A percentile compares a stretch with the other conserved stretches of the same genome.
These are phyloP conservation scores for Alethe castanea DNA, from an alignment of 2,113 vertebrate genomes.

Conservation along the genomic window DNA sequence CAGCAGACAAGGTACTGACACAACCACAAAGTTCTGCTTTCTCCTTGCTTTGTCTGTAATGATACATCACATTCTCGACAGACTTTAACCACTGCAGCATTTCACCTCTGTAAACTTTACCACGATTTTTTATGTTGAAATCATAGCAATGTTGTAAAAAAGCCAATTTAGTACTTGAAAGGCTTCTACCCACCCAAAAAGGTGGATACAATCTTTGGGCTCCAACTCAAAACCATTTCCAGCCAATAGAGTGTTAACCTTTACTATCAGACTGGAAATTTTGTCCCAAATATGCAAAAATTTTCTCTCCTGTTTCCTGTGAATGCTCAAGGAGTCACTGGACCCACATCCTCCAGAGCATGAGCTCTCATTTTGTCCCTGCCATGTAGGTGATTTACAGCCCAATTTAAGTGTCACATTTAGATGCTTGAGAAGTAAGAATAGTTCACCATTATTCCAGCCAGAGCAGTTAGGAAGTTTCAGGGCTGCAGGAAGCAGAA, in stretches of 20 bases:
- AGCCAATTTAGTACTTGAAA: neutral
- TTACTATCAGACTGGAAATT: neutral
- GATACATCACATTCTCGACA: neutral
- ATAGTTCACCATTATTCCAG: neutral
- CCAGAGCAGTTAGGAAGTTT: neutral
- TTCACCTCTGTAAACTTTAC: neutral
- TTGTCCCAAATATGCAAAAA: neutral
- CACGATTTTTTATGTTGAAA: neutral
- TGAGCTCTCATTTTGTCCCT: neutral
- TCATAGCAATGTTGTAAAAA: neutral
- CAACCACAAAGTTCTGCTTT: neutral
- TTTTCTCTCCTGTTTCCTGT: neutral
- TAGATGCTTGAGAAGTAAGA: neutral
- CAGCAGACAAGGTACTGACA: slow-evolving; percentile 88
- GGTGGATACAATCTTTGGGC: no score
- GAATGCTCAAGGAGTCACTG: neutral
- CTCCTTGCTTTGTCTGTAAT: neutral
- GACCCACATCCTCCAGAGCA: neutral
- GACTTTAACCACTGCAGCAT: neutral
- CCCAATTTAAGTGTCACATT: neutral
- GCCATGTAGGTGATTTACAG: neutral
- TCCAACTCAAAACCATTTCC: neutral
- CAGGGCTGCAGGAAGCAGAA: neutral
- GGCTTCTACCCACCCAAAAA: neutral
- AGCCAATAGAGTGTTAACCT: neutral